Percentiles rank a stretch among this genome's conserved stretches.
phyloP scores from a whole-genome alignment of 1,140 invertebrate genomes.

The Meloidogyne exigua region DNA sequence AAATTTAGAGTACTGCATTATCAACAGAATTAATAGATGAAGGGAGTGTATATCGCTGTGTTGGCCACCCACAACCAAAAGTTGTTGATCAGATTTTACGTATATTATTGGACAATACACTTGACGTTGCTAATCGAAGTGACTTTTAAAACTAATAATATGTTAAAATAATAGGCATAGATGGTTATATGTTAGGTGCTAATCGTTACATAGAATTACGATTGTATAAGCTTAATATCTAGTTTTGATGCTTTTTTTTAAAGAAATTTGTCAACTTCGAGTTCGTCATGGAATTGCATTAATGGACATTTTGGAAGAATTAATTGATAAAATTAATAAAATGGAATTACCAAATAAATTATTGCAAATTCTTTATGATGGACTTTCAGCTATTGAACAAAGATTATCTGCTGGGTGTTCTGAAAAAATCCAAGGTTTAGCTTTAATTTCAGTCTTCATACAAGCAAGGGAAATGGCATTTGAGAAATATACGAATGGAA shows the following conservation, averaged over 20 bases:
- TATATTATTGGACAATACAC: slow-evolving; percentile 52
- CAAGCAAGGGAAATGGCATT: slow-evolving; percentile 34
- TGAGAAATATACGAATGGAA: slow-evolving; percentile 20
- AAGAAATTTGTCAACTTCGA: slow-evolving; percentile 41
- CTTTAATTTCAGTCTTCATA: slow-evolving; percentile 41
- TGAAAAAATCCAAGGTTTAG: slow-evolving; percentile 51
- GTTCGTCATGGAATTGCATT: slow-evolving; percentile 49
- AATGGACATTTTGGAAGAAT: slow-evolving; percentile 49
- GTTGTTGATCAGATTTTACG: slow-evolving; percentile 74
- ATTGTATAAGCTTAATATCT: background rate
- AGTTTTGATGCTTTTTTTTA: slow-evolving; percentile 17
- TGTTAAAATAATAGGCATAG: too few species aligned
- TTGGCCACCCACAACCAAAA: slow-evolving; percentile 84
- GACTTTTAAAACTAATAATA: background rate
- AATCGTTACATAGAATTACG: too few species aligned
- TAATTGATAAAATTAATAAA: slow-evolving; percentile 44
- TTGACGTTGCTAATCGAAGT: slow-evolving; percentile 44
- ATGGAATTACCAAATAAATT: slow-evolving; percentile 43
- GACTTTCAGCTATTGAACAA: slow-evolving; percentile 46
- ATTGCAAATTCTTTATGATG: slow-evolving; percentile 33
- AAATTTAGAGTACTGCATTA: slow-evolving; percentile 78
- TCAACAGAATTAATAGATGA: slow-evolving; percentile 82
- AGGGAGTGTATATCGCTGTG: slow-evolving; percentile 89
- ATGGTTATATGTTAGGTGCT: too few species aligned
- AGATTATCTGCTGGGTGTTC: slow-evolving; percentile 48